Base-by-base conservation (phyloP, 2,888 invertebrate genomes). In the Tetranychus piercei region DNA sequence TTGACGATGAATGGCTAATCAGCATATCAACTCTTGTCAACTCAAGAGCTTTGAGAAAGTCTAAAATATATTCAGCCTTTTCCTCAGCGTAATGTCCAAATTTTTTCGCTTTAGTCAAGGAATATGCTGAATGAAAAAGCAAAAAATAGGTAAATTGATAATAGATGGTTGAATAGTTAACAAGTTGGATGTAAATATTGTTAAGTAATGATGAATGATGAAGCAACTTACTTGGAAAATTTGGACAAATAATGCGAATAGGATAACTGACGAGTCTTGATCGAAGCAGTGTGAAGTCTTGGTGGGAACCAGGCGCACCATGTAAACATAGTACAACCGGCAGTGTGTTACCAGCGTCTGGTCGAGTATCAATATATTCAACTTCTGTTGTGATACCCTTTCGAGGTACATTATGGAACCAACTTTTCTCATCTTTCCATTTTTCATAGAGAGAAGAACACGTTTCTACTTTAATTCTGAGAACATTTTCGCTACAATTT, bases 261-360 rank as follows among this genome's bases (percentile, higher is more conserved):
- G 74, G 75, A 15, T 70, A 70, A 1, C 73, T 23, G 18, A 74
- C 71, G 7, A 78, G 74, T 71, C 76, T 44, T 18, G 71, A 55
- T 20, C 76, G 72, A 64, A 77, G 72, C 18, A 55, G 73, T 18
- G 11, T 64, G 72, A 76, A 78, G 73, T 78, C 78, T 23, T 74
- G 44, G 45, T 75, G 77, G 9, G 78, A 77, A 55, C 78, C 78
- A 22, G 78, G 78, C 22, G 78, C 78, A 20, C 78, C 78, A 75
- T 78, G 78, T 55, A 78, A 72, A 9, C 74, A 75, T 43, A 78
- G 23, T 20, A 73, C 22, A 71, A 71, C 34, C 23, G 71, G 71
- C 22, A 69, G 8, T 44, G 34, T 15, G 18, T 43, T 71, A n/a
- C 45, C 71, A 44, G 71, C 34, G 9, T 71, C 71, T 71, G 44